Evolutionary conservation across 2,888 invertebrate species (phyloP), one percentile per base, ranked within the genome.

Genomic region (Callyntrura sp.): DNA sequence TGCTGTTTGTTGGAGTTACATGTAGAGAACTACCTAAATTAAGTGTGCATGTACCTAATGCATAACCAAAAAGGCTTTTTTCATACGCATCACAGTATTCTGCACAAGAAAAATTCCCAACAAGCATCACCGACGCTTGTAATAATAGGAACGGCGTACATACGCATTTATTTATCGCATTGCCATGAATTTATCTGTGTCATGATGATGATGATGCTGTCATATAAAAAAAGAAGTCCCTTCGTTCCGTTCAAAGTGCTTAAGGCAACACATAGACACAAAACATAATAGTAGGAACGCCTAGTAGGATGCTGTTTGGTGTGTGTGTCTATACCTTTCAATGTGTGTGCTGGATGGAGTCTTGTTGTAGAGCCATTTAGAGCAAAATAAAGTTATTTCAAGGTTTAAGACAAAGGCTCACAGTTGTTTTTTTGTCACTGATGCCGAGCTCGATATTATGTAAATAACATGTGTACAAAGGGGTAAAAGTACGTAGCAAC

Each of bases 171-270:
- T 68, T 28, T 70, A 45, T 70, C 78, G 55, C 25, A 78, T 82
- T 43, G 60, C 65, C 82, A 82, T 65, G 62, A 79, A 82, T 57
- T 62, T 82, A 82, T 82, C 82, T 82, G 60, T 82, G 82, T 82
- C 82, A 82, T 65, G 82, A 62, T 62, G 35, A 78, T 78, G 57
- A 78, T 78, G 60, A 79, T 55, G 57, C 43, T 62, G 62, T 79
- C 60, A 28, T 62, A 35, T 43, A n/a, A 60, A 11, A 45, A 60
- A 65, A 82, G 4, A 62, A 82, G 65, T 62, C 65, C 65, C 82
- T 45, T 28, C 65, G 51, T 79, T 51, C 5, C n/a, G n/a, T n/a
- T n/a, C n/a, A n/a, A n/a, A 43, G n/a, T 2, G 68, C 68, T 70
- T 28, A 4, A 5, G 14, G 57, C 20, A n/a, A n/a, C n/a, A n/a